phyloP scores from a whole-genome alignment of 1,140 invertebrate species.

The Coenobita brevimanus region DNA sequence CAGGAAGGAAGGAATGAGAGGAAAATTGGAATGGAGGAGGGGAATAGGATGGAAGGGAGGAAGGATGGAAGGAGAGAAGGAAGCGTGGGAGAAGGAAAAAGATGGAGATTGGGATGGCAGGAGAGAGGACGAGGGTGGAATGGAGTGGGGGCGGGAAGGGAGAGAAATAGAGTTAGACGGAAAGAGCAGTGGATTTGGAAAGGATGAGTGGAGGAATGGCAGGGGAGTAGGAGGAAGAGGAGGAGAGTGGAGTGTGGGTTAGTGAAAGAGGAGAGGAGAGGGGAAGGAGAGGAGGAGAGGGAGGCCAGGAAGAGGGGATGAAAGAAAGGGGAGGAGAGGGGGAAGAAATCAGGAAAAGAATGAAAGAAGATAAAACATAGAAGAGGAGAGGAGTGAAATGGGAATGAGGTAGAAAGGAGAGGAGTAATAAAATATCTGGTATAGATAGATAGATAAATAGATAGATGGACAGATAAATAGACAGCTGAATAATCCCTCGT shows the following conservation, averaged over 20 bases:
- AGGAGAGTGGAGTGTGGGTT: background rate
- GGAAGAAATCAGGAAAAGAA: background rate
- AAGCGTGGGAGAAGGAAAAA: background rate
- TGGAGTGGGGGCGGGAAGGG: background rate
- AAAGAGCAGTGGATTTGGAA: background rate
- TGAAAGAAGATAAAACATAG: background rate
- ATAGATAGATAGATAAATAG: too few relatives aligned
- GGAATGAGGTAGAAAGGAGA: background rate
- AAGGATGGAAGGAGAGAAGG: background rate
- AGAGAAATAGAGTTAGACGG: background rate
- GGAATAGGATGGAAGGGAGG: background rate
- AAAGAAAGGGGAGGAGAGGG: background rate
- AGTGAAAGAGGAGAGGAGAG: background rate
- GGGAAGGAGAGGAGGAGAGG: background rate
- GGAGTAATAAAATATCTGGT: constrained; percentile 2
- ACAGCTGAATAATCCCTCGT: too few relatives aligned
- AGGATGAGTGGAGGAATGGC: background rate
- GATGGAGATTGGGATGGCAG: background rate
- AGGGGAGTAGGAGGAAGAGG: constrained; percentile 10
- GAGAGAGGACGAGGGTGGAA: background rate
- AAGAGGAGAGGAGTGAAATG: too few relatives aligned
- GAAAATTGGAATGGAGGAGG: background rate
- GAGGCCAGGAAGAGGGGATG: background rate
- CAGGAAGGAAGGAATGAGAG: background rate
- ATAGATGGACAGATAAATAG: too few relatives aligned